Conservation (phyloP, 2,888 invertebrate genomes). For the Sialis fuliginosa region DNA sequence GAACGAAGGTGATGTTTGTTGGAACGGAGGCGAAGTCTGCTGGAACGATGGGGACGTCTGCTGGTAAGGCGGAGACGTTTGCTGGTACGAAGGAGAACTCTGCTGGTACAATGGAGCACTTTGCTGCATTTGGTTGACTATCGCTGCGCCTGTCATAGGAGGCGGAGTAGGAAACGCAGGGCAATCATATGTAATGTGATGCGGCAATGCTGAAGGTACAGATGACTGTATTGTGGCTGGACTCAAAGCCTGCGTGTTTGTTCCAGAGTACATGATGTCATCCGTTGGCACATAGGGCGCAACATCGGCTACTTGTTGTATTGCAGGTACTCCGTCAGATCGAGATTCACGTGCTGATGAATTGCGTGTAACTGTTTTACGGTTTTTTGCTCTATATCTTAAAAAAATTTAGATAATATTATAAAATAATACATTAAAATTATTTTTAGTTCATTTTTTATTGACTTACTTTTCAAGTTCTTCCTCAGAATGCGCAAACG, state of each 20-base stretch:
- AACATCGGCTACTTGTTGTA: slow-evolving; percentile 21
- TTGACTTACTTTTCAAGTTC: slow-evolving; percentile 66
- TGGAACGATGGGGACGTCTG: background rate
- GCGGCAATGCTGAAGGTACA: slow-evolving; percentile 19
- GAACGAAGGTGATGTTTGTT: too few relatives aligned
- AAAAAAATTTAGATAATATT: slow-evolving; percentile 7
- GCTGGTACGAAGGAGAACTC: too few relatives aligned
- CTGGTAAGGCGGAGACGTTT: background rate
- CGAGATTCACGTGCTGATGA: slow-evolving; percentile 15
- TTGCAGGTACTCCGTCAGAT: slow-evolving; percentile 14
- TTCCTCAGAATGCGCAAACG: slow-evolving; percentile 82
- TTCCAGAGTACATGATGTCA: slow-evolving; percentile 18
- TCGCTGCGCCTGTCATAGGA: slow-evolving; percentile 8
- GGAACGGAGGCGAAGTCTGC: too few relatives aligned
- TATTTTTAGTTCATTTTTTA: background rate
- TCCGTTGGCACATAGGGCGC: slow-evolving; percentile 18
- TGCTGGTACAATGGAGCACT: too few relatives aligned
- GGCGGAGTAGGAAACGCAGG: slow-evolving; percentile 6
- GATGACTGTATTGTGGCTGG: slow-evolving; percentile 16
- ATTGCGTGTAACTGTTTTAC: slow-evolving; percentile 30
- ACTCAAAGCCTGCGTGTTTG: slow-evolving; percentile 17
- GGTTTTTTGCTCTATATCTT: slow-evolving; percentile 44
- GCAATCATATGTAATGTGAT: slow-evolving; percentile 19
- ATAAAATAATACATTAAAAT: background rate
- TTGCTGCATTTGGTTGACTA: too few relatives aligned